These are phyloP conservation scores for Apodemus agrarius DNA, from an alignment of 2,797 vertebrate genomes.

Conservation along the genomic window DNA sequence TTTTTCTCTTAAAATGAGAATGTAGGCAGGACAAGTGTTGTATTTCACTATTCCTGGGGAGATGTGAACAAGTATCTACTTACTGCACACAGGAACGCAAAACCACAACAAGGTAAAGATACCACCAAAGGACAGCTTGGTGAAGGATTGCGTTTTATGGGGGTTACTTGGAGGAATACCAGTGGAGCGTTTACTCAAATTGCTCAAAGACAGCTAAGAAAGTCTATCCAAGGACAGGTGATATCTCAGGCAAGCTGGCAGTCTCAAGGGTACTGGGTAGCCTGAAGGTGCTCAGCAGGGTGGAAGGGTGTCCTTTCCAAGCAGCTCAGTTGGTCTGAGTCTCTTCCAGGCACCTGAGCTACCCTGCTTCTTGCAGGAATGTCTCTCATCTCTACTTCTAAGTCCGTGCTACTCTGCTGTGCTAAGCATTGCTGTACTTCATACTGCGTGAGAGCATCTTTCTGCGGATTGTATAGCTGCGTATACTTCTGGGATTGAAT, in stretches of 20 bases:
- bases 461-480: background rate
- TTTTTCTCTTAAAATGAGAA: constrained; percentile 27
- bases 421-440: background rate
- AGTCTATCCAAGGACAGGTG: background rate
- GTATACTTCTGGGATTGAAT: background rate
- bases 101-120: background rate
- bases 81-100: background rate
- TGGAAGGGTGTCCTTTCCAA: background rate
- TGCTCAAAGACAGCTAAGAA: background rate
- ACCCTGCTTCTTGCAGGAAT: background rate
- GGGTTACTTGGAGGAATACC: background rate
- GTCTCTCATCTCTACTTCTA: background rate
- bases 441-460: background rate
- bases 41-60: background rate
- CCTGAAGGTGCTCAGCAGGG: background rate
- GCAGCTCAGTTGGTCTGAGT: background rate
- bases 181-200: background rate
- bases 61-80: background rate
- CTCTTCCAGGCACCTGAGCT: background rate
- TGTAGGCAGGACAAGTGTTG: background rate
- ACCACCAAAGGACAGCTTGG: background rate
- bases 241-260: background rate
- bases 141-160: background rate
- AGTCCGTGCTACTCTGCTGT: background rate
- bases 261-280: background rate